Evolutionary conservation across 2,113 vertebrate genomes (phyloP), one percentile per base, ranked within the genome.

Genomic region (Nannospalax galili): DNA sequence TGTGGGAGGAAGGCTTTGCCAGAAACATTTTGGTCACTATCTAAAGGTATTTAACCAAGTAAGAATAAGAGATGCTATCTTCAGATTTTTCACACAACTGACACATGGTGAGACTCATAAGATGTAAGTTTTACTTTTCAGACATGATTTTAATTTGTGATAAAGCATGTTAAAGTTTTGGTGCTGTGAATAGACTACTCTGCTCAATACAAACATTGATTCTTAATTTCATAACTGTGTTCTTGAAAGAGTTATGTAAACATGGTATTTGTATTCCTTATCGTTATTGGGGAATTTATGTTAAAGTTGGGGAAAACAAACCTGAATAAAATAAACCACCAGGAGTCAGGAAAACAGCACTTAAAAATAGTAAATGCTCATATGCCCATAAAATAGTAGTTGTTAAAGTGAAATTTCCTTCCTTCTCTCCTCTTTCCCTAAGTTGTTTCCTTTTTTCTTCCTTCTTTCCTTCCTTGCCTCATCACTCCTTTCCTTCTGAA

Each of bases 291-390:
- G 1, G 52, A 4, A 52, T 60, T 24, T n/a, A 73, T 64, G 4
- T 42, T 48, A n/a, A n/a, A 60, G 2, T 17, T 7, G 48, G n/a
- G 8, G 17, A 5, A 45, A 9, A 20, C 15, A 22, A 1, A 45
- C 58, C 3, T 84, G 42, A 74, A 22, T 75, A 12, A 95, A 70
- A 40, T 56, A 86, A 45, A 11, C 3, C 22, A n/a, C 14, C 11
- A 30, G 17, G 7, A 11, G 0, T 7, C 7, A 2, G 26, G 1
- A n/a, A n/a, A n/a, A 72, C 28, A 37, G 70, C 19, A 30, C 2
- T 48, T 52, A n/a, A n/a, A 72, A 60, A 40, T 26, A 74, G 80
- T 1, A 8, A 52, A 2, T 1, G 12, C 15, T 17, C 24, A 81
- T 40, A 24, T 62, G 14, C 6, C 7, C 56, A 4, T 26, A 60